These are phyloP conservation scores for Caracal caracal DNA, from an alignment of 2,113 vertebrate species.

Conservation along the genomic window DNA sequence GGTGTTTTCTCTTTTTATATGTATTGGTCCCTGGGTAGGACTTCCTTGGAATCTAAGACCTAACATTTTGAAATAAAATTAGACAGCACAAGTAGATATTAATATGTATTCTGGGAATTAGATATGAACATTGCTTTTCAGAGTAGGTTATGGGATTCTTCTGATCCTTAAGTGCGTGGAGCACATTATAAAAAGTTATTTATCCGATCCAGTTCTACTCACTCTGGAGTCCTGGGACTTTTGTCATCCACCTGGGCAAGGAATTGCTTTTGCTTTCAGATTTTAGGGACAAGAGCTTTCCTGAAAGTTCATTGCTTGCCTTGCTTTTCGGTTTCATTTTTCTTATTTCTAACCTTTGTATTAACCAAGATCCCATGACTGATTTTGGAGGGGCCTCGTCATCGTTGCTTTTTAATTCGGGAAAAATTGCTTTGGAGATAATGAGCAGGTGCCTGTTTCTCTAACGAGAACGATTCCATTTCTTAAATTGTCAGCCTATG, in stretches of 20 bases:
- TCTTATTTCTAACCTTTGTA: neutral
- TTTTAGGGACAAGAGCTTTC: neutral
- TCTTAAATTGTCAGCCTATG: neutral
- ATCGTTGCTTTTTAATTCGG: neutral
- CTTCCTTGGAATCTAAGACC: slow-evolving; percentile 16
- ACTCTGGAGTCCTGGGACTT: neutral
- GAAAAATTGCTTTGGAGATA: neutral
- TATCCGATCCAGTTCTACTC: neutral
- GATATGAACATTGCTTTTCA: neutral
- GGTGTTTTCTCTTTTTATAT: slow-evolving; percentile 13
- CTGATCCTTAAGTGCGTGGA: neutral
- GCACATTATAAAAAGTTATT: neutral
- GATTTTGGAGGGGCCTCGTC: neutral
- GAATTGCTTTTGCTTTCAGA: neutral
- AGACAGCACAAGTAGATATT: neutral
- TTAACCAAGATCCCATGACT: neutral
- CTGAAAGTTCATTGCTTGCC: neutral
- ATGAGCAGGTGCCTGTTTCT: neutral
- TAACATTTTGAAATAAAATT: slow-evolving; percentile 8
- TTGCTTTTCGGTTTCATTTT: slow-evolving; percentile 53
- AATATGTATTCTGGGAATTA: neutral
- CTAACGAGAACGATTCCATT: neutral
- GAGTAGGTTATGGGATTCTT: neutral
- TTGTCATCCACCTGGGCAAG: neutral
- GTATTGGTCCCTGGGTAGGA: neutral